Evolutionary conservation across 1,140 invertebrate species (phyloP).

Genomic region (Parapsyche elsis): DNA sequence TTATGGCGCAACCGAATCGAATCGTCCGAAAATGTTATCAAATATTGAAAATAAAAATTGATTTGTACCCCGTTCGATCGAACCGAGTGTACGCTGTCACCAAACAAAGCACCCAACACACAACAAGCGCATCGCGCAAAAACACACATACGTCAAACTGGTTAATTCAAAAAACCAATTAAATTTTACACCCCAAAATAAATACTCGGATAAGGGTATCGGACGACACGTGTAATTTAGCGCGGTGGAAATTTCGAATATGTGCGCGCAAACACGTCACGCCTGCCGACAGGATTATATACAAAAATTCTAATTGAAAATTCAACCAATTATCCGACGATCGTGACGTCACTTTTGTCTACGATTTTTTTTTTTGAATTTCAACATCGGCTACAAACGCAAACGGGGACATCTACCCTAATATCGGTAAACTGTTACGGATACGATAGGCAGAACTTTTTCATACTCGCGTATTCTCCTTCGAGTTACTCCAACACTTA

Average conservation of each 20-base stretch:
- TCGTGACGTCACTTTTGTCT: neutral
- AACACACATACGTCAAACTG: constrained; percentile 18
- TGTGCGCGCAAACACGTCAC: neutral
- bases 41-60: too few species aligned
- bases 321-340: neutral
- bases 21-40: too few species aligned
- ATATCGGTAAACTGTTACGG: too few species aligned
- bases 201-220: constrained; percentile 7
- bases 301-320: neutral
- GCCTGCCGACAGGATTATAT: neutral
- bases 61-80: too few species aligned
- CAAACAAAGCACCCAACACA: neutral
- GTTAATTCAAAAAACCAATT: constrained; percentile 47
- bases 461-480: too few species aligned
- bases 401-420: too few species aligned
- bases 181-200: constrained; percentile 43
- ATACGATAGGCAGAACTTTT: too few species aligned
- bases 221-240: constrained; percentile 26
- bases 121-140: neutral
- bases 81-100: neutral
- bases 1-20: too few species aligned
- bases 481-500: too few species aligned
- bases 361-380: too few species aligned
- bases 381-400: too few species aligned
- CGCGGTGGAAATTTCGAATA: constrained; percentile 1